Conservation (phyloP, 2,888 invertebrate genomes). For the Habrosyne pyritoides region DNA sequence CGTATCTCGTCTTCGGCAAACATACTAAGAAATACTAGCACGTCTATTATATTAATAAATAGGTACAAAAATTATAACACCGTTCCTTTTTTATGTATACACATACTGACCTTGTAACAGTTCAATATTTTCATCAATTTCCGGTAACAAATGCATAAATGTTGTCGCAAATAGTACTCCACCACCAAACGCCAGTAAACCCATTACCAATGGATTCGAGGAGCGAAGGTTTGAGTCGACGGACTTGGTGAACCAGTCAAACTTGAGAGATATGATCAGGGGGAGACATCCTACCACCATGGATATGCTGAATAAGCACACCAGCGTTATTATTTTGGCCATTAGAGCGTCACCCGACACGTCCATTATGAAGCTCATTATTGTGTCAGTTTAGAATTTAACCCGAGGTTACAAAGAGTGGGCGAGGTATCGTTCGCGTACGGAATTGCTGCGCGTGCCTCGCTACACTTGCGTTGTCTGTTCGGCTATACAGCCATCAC, state of each 20-base stretch:
- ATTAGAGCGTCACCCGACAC: constrained; percentile 71
- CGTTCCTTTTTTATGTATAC: no score
- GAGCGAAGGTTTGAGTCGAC: constrained; percentile 69
- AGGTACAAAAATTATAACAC: not conserved
- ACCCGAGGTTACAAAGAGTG: constrained; percentile 5
- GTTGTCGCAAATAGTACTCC: constrained; percentile 92
- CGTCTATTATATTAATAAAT: no score
- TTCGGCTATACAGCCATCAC: constrained; percentile 38
- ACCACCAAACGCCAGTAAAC: constrained; percentile 91
- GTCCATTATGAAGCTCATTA: constrained; percentile 43
- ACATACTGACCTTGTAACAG: constrained; percentile 80
- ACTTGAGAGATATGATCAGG: constrained; percentile 86
- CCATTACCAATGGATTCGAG: constrained; percentile 81
- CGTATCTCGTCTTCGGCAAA: no score
- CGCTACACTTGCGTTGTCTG: constrained; percentile 35
- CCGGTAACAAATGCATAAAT: constrained; percentile 91
- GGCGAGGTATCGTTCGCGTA: constrained; percentile 8
- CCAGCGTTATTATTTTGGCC: constrained; percentile 92
- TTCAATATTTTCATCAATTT: constrained; percentile 88
- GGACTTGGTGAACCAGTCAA: constrained; percentile 83
- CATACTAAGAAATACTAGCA: no score
- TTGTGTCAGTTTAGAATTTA: constrained; percentile 8
- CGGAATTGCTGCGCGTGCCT: constrained; percentile 28
- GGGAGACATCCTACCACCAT: constrained; percentile 90
- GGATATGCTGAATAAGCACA: constrained; percentile 89